Evolutionary conservation across 2,888 invertebrate species (phyloP), one percentile per base, ranked within the genome.

Genomic region (Anorthoa munda): DNA sequence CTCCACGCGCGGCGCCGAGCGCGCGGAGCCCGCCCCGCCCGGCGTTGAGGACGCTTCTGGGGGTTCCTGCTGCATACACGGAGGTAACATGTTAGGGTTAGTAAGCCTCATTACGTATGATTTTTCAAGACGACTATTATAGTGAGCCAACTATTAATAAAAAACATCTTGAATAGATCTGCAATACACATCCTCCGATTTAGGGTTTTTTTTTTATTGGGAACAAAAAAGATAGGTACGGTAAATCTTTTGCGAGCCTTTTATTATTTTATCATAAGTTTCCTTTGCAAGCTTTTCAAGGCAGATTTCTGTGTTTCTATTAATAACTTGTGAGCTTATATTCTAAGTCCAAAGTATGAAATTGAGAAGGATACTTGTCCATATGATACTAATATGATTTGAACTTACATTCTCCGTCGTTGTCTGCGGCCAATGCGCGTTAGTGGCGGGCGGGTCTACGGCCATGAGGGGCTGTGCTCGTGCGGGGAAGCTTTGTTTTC

Each of bases 401-500:
- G n/a, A 31, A 87, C 91, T 88, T 78, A 94, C 93, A 79, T 90
- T 92, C 17, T 94, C 94, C 4, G 88, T 76, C 17, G 87, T 77
- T 17, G 89, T 78, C 69, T 90, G 88, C 74, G 90, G 88, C 92
- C 89, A 92, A 21, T 87, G 88, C 45, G 85, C 74, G 78, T 86
- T 84, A n/a, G 84, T 71, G 12, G 87, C 81, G 31, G 90, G 87
- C 56, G 85, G 86, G 78, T 83, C 92, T 64, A 84, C 82, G 71
- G 87, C 73, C 46, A 90, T 83, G 64, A 90, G 82, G 80, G 97
- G 96, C 76, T 95, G 95, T 72, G 97, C 97, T 87, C 97, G 97
- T 85, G 97, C 97, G 3, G 98, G 98, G 93, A 97, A 98, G 90
- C 98, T 98, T 93, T 98, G 98, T 94, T 98, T 98, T 93, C 98